Base-by-base conservation (phyloP, 2,797 vertebrate genomes). In the Hippoglossus hippoglossus region DNA sequence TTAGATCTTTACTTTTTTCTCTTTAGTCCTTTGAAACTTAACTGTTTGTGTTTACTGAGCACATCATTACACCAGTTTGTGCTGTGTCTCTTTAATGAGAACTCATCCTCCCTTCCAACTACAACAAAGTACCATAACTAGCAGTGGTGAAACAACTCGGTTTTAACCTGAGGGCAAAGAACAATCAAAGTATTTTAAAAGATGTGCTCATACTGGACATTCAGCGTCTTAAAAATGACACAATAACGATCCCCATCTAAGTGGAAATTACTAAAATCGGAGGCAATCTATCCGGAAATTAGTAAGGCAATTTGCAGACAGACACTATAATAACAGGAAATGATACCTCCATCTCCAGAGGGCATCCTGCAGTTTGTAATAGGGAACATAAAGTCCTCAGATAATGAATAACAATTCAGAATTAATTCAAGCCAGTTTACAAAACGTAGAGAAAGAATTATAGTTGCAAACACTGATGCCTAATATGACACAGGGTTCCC, bases 321-420 rank as follows among this genome's bases (percentile, higher is more conserved):
- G 67, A 83, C 80, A 77, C 83, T 80, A 86, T 26, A 75, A 60
- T 71, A 73, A 52, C 49, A 61, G 83, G 82, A 88, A 88, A 91
- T 79, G 54, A 81, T 87, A 63, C 56, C 44, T 66, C 34, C 71
- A 52, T 58, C 81, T 73, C 79, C 73, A 65, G 66, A 82, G 72
- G 88, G 61, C 69, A 71, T 82, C 51, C 51, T 62, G 70, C 51
- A 52, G 74, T 52, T 84, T 92, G 93, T 90, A 88, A 89, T 79
- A 67, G 73, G 25, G 44, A 80, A 67, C 81, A 90, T 92, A 81
- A 91, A 81, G 82, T 76, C 73, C 84, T 82, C 4, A 52, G 11
- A 54, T 77, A 88, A 86, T 84, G 71, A 64, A 77, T 84, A 87
- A 82, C 22, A 26, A 86, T 79, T 53, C 55, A 58, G 82, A 86